Evolutionary conservation across 2,888 invertebrate species (phyloP).

Genomic region (Ceratothoa steindachneri): DNA sequence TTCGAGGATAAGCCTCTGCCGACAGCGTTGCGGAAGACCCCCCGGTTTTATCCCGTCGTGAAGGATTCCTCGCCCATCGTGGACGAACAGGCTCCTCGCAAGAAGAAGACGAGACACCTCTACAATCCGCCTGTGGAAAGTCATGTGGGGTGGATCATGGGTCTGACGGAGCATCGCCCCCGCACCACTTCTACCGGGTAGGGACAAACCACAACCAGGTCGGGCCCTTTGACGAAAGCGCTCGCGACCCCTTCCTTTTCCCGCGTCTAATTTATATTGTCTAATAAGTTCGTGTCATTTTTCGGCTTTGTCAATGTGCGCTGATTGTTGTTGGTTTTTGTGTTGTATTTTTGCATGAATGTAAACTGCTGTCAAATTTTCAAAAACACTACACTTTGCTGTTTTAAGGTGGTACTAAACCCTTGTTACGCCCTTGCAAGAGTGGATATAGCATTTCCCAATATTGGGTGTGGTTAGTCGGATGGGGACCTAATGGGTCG

Average conservation of each 20-base stretch:
- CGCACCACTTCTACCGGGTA: conserved; percentile 34
- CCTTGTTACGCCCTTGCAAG: too few species aligned
- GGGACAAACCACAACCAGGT: neutral
- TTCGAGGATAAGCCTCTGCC: conserved; percentile 63
- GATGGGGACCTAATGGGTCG: too few species aligned
- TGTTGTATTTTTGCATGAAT: too few species aligned
- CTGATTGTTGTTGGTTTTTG: too few species aligned
- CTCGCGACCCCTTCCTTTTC: too few species aligned
- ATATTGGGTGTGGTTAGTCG: too few species aligned
- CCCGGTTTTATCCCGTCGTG: conserved; percentile 90
- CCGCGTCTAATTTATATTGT: too few species aligned
- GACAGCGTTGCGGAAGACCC: conserved; percentile 75
- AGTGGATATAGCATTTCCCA: too few species aligned
- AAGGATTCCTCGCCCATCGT: conserved; percentile 63
- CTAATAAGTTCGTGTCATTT: conserved; percentile 1
- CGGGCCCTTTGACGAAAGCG: neutral
- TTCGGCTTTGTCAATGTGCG: conserved; percentile 7
- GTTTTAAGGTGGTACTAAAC: too few species aligned
- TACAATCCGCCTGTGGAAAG: conserved; percentile 70
- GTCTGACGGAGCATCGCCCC: conserved; percentile 68
- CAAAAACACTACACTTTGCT: too few species aligned
- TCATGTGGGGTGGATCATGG: conserved; percentile 86
- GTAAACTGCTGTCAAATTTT: too few species aligned
- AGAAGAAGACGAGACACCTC: conserved; percentile 83
- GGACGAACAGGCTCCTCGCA: conserved; percentile 69